Evolutionary conservation across 1,140 invertebrate species (phyloP).

Genomic region (Trichonephila clavipes): DNA sequence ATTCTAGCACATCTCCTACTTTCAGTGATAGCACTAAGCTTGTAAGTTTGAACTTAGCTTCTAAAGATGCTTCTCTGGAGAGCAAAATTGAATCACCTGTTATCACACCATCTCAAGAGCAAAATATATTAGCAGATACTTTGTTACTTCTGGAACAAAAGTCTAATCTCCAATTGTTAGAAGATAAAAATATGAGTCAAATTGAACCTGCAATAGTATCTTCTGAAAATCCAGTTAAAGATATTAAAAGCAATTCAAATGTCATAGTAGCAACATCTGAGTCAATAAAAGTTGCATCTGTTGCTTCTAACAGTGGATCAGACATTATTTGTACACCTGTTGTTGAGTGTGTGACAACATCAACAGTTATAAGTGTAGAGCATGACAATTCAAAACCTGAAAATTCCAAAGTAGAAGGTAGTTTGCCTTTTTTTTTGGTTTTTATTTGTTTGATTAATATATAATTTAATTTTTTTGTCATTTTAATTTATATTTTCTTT

Average conservation of each 20-base stretch:
- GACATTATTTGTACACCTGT: background rate
- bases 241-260: background rate
- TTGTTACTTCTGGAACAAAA: background rate
- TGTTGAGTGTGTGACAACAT: background rate
- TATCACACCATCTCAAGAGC: no score
- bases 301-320: background rate
- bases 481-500: background rate
- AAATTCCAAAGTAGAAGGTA: slow-evolving; percentile 26
- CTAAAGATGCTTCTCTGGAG: background rate
- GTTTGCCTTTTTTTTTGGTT: background rate
- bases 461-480: background rate
- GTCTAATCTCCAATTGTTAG: background rate
- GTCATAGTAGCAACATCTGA: background rate
- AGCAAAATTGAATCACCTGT: background rate
- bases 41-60: background rate
- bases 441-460: background rate
- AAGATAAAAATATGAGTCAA: background rate
- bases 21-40: background rate
- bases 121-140: background rate
- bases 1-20: background rate
- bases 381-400: background rate
- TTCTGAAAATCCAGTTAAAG: background rate
- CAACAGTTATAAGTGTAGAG: background rate
- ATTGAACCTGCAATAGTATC: background rate
- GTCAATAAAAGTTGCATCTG: background rate